Percentiles rank a stretch among this genome's conserved stretches.
Evolutionary conservation across 2,888 invertebrate genomes (phyloP).

Genomic region (Apeira syringaria): DNA sequence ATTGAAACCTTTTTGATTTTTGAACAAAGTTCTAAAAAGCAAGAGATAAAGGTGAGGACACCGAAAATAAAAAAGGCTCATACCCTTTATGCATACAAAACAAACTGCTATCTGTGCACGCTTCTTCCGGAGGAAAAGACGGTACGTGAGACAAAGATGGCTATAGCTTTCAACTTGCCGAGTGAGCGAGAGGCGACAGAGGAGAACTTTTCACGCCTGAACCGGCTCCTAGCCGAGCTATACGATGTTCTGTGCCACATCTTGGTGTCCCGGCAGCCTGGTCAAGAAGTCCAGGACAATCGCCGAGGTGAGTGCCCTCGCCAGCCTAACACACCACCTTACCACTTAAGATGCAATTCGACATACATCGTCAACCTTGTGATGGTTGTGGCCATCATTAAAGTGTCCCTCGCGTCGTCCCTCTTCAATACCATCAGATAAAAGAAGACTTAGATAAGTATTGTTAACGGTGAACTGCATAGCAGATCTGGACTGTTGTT

Average conservation of each 20-base stretch:
- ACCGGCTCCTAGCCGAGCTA: constrained; percentile 81
- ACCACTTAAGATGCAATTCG: constrained; percentile 84
- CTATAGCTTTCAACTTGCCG: constrained; percentile 83
- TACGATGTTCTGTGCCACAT: constrained; percentile 83
- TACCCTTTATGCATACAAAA: constrained; percentile 77
- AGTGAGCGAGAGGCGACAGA: constrained; percentile 81
- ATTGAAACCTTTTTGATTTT: constrained; percentile 13
- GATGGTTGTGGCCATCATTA: constrained; percentile 80
- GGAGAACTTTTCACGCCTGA: constrained; percentile 82
- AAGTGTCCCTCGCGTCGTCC: constrained; percentile 77
- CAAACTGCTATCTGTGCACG: constrained; percentile 70
- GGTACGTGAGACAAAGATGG: constrained; percentile 69
- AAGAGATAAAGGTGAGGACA: constrained; percentile 40
- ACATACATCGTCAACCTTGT: constrained; percentile 82
- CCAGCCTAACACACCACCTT: constrained; percentile 78
- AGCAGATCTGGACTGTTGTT: constrained; percentile 80
- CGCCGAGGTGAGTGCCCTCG: constrained; percentile 82
- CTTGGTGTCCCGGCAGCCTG: constrained; percentile 78
- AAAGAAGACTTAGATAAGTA: constrained; percentile 74
- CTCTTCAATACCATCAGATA: constrained; percentile 82
- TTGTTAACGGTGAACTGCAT: constrained; percentile 80
- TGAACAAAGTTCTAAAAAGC: constrained; percentile 4
- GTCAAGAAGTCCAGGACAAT: constrained; percentile 72
- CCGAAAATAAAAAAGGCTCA: constrained; percentile 47
- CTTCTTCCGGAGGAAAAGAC: constrained; percentile 74